Base-by-base conservation (phyloP, 30 jellyfish, hydroid and myxozoan genomes). In the Clytia hemisphaerica region DNA sequence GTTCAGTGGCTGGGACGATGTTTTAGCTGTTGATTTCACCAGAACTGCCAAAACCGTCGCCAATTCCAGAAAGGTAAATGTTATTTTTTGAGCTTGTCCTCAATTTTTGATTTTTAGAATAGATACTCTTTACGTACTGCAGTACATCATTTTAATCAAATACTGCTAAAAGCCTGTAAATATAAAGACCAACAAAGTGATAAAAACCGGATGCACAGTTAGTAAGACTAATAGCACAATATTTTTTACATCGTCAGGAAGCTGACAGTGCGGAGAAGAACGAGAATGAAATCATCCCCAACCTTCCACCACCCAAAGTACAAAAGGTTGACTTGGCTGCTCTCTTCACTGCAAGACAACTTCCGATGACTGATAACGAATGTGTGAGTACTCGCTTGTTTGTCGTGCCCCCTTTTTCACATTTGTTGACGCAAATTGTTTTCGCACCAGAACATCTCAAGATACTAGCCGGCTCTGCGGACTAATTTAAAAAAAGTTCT, bases 1-100 rank as follows among this genome's bases (percentile, higher is more conserved):
- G 45, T 92, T 92, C 58, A 14, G 62, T 31, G 99, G 99, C 22
- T 92, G 99, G 99, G 99, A 92, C 71, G 99, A 92, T 50, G 99
- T 90, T 21, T 78, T 90, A 4, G 95, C 93, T 45, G 99, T 90
- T 54, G 99, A 90, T 57, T 90, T 82, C 70, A 90, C 99, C 32
- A 82, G 88, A 58, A 81, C 99, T 1, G 99, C 99, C 4, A 77
- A 82, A 37, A 22, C 84, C 40, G 95, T 90, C 30, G 80, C 99
- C 45, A 83, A 64, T 5, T 26, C 67, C 12, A 51, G 94, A 55
- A 49, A 73, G 91, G 96, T 85, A 48, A 48, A 4, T 18, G n/a
- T n/a, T n/a, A n/a, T n/a, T n/a, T n/a, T n/a, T n/a, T n/a, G n/a
- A n/a, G n/a, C n/a, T n/a, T n/a, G n/a, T n/a, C n/a, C n/a, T n/a